phyloP scores from a whole-genome alignment of 2,888 invertebrate species.

The Tinea trinotella region DNA sequence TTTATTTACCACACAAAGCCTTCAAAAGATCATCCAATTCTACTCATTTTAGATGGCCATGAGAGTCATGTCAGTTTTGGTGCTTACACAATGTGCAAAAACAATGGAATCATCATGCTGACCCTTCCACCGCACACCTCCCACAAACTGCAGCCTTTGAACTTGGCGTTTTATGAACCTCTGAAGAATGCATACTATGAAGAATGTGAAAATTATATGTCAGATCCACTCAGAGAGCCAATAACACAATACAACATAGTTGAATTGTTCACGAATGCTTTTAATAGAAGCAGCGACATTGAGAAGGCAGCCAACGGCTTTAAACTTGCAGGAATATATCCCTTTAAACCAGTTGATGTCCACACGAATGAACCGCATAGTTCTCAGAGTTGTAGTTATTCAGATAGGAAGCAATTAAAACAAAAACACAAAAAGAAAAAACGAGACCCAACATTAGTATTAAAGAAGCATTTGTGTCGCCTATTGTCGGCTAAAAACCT shows the following conservation, averaged over 20 bases:
- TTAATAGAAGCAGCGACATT: not conserved
- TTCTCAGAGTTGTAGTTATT: too few species aligned
- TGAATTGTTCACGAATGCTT: not conserved
- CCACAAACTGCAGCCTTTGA: not conserved
- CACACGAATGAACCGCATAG: too few species aligned
- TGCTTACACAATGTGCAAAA: not conserved
- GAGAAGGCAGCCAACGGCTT: not conserved
- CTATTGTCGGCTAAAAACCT: too few species aligned
- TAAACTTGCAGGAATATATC: not conserved
- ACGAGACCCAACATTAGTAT: too few species aligned
- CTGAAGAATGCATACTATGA: not conserved
- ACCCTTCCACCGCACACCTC: not conserved
- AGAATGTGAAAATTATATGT: not conserved
- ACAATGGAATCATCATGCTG: not conserved
- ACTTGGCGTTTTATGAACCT: not conserved
- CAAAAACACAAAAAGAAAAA: too few species aligned
- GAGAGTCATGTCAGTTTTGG: not conserved
- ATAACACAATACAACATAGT: not conserved
- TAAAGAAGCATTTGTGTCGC: too few species aligned
- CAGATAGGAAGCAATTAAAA: too few species aligned
- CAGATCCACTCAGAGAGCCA: not conserved
- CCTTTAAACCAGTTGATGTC: too few species aligned
- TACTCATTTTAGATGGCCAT: not conserved
- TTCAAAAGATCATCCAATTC: constrained; percentile 20
- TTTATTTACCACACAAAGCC: constrained; percentile 28